Base-by-base conservation (phyloP, 1,140 invertebrate species). In the Bombus superbus region DNA sequence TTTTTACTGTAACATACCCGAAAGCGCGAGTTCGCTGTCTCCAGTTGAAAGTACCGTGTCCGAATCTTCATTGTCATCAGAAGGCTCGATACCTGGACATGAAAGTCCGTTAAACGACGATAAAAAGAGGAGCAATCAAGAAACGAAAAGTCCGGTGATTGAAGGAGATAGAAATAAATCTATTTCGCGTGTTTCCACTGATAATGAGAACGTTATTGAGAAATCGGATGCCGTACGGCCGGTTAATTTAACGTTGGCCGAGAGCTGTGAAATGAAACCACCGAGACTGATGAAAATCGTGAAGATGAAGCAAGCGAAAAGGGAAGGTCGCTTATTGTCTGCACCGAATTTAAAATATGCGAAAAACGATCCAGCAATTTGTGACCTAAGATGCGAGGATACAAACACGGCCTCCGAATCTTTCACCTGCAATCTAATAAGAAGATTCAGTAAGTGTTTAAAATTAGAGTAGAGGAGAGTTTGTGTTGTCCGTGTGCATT, bases 361-460 rank as follows among this genome's bases (percentile, higher is more conserved):
- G 92, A 96, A 95, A 93, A 94, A 95, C 89, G 94, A 94, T 75
- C 35, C 66, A 22, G 28, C 88, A 10, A 76, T 93, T 86, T 93
- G 91, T 86, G 94, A 93, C 83, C 90, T 92, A 66, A 90, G 89
- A 80, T 92, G 92, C 92, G 95, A 96, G 93, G 92, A 94, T 93
- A 64, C 59, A 15, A 90, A 94, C 90, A 90, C 89, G 92, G 81
- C 94, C 89, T 62, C 95, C 93, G 95, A 96, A 44, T 96, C 96
- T 75, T 97, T 97, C 94, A 96, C 97, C 87, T 96, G 97, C 91
- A 97, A 96, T 96, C 95, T 98, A 90, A 97, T 97, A 95, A 96
- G 97, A 94, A 96, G 97, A 96, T 97, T 98, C 96, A 97, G 97
- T 98, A 98, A 98, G 97, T 98, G 96, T 96, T 90, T 89, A 88